Conservation (phyloP, 2,888 invertebrate genomes). For the Dorcus parallelipipedus region DNA sequence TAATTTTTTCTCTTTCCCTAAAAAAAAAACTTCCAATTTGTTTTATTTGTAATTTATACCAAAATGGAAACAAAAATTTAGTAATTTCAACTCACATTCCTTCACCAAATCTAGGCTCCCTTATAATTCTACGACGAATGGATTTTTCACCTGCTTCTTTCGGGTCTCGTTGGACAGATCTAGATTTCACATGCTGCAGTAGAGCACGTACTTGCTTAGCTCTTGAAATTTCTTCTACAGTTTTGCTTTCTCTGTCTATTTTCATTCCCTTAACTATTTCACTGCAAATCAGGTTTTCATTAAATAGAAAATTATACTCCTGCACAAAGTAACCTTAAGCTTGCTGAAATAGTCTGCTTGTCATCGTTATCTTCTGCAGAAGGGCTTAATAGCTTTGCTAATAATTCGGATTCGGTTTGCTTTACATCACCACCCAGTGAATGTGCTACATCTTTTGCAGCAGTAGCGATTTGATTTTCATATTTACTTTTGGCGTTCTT, state of each 20-base stretch:
- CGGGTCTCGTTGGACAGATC: not conserved
- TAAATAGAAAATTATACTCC: not conserved
- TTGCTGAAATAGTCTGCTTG: conserved; percentile 11
- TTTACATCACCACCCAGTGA: conserved; percentile 64
- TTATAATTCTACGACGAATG: not conserved
- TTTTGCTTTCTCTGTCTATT: conserved; percentile 59
- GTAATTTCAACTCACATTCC: not conserved
- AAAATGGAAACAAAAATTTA: not conserved
- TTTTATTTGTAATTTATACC: not conserved
- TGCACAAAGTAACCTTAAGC: conserved; percentile 22
- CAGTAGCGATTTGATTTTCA: conserved; percentile 53
- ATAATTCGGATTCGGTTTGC: conserved; percentile 70
- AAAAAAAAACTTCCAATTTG: too few species aligned
- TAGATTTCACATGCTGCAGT: conserved; percentile 5
- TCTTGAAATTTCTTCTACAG: conserved; percentile 46
- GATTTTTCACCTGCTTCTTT: not conserved
- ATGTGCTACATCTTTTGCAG: conserved; percentile 71
- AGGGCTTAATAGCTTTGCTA: conserved; percentile 63
- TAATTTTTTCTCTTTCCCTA: conserved; percentile 49
- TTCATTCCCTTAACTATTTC: conserved; percentile 75
- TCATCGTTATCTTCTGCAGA: conserved; percentile 23
- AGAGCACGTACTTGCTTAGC: conserved; percentile 52
- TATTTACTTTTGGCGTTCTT: too few species aligned
- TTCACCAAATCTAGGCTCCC: not conserved
- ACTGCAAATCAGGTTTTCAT: conserved; percentile 47